Conservation (phyloP, 2,797 vertebrate species). For the Acomys russatus region DNA sequence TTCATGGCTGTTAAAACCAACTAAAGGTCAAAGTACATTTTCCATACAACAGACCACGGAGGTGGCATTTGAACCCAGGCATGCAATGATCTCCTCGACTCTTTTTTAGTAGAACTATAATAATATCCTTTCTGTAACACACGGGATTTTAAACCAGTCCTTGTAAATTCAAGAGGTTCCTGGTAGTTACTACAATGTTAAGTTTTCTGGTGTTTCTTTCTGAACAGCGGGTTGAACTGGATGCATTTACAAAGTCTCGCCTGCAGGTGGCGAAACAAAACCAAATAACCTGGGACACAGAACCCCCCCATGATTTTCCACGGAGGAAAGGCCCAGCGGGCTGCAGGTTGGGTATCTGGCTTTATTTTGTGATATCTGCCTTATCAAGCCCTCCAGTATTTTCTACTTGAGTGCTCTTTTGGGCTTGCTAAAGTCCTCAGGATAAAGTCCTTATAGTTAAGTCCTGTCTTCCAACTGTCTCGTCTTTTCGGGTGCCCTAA, state of each 20-base stretch:
- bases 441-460: neutral
- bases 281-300: neutral
- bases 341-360: neutral
- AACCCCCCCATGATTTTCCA: fast-evolving
- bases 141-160: neutral
- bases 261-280: constrained; percentile 78
- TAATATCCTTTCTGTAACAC: constrained; percentile 17
- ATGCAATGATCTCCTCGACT: neutral
- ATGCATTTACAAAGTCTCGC: constrained; percentile 45
- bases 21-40: constrained; percentile 39
- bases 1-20: constrained; percentile 10
- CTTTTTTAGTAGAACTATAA: neutral
- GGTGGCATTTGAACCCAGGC: neutral
- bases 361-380: constrained; percentile 5
- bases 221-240: neutral
- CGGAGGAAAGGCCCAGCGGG: neutral
- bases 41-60: neutral
- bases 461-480: neutral
- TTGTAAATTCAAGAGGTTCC: constrained; percentile 35
- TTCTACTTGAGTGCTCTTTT: neutral
- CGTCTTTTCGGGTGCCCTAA: neutral
- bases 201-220: neutral
- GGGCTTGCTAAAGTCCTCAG: neutral
- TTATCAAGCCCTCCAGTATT: neutral
- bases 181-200: neutral